Conservation (phyloP, 1,140 invertebrate species). For the Papilio polytes region DNA sequence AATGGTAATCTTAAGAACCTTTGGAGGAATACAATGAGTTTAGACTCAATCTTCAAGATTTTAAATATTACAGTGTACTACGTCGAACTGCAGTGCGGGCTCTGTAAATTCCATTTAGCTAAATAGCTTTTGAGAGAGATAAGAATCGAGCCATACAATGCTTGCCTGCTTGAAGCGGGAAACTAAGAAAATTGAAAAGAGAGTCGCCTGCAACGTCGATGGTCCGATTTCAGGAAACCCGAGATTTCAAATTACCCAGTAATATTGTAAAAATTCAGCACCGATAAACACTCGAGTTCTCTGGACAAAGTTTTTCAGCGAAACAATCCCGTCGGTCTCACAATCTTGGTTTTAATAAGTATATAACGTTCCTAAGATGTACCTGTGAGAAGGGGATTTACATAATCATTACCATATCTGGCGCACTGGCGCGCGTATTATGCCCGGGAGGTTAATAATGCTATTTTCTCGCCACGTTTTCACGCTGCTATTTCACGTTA, state of each 20-base stretch:
- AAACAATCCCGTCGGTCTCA: constrained; percentile 74
- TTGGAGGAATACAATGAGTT: constrained; percentile 73
- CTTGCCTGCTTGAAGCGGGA: constrained; percentile 76
- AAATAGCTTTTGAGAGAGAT: constrained; percentile 83
- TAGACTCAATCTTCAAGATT: constrained; percentile 80
- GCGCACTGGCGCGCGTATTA: constrained; percentile 82
- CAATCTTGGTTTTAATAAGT: constrained; percentile 84
- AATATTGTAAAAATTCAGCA: constrained; percentile 76
- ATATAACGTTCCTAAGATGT: constrained; percentile 82
- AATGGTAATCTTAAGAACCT: constrained; percentile 62
- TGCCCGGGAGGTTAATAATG: constrained; percentile 84
- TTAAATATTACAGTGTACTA: constrained; percentile 83
- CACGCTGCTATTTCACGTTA: constrained; percentile 84
- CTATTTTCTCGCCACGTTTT: constrained; percentile 84
- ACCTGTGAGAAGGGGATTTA: constrained; percentile 81
- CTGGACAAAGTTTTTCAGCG: constrained; percentile 70
- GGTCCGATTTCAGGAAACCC: constrained; percentile 79
- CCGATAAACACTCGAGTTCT: constrained; percentile 70
- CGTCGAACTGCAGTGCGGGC: constrained; percentile 82
- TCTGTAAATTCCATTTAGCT: constrained; percentile 84
- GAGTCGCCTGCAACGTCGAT: constrained; percentile 78
- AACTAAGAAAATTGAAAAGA: constrained; percentile 84
- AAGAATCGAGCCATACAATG: constrained; percentile 83
- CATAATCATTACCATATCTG: constrained; percentile 85
- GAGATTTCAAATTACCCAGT: constrained; percentile 74